Evolutionary conservation across 2,888 invertebrate genomes (phyloP), one percentile per base, ranked within the genome.

Genomic region (Sympetrum striolatum): DNA sequence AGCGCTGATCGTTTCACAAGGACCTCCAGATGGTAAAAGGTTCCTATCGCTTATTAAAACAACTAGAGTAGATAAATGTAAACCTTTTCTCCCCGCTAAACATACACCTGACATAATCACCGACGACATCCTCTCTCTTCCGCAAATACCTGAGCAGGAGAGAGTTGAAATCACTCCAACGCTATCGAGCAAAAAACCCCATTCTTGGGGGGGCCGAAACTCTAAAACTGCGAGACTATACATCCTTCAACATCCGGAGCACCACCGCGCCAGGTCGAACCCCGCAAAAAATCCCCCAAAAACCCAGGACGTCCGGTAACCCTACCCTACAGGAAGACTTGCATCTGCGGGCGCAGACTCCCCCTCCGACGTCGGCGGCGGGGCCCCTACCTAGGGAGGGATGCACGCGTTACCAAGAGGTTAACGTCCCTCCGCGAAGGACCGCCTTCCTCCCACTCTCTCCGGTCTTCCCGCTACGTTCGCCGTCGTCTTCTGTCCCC

Each of bases 401-500:
- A 86, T 86, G 86, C 82, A 82, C 53, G 58, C 60, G 31, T 64
- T 37, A 22, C 58, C 37, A 37, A 64, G 86, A 86, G 86, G 86
- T 86, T 58, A 86, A 86, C 86, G 86, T 58, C 86, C 86, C 58
- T 64, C 64, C 60, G 60, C 35, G 35, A 58, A 58, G 82, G 82
- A 53, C 18, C 60, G 73, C 73, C 73, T 18, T 53, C 31, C 86
- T 25, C 58, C 86, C 73, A n/a, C 25, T 73, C 12, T 14, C 82
- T 5, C 14, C 58, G 35, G 22, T 48, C n/a, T 22, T 81, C 39
- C 81, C 18, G 12, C 81, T 39, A 31, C 39, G 0, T 39, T n/a
- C 80, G 44, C 44, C 39, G 8, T 44, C 44, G 44, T 25, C 81
- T 44, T 53, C 53, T 1, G 53, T 1, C 80, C 22, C 80, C 58